Evolutionary conservation across 2,888 invertebrate species (phyloP), one percentile per base, ranked within the genome.

Genomic region (Lochmaea crataegi): DNA sequence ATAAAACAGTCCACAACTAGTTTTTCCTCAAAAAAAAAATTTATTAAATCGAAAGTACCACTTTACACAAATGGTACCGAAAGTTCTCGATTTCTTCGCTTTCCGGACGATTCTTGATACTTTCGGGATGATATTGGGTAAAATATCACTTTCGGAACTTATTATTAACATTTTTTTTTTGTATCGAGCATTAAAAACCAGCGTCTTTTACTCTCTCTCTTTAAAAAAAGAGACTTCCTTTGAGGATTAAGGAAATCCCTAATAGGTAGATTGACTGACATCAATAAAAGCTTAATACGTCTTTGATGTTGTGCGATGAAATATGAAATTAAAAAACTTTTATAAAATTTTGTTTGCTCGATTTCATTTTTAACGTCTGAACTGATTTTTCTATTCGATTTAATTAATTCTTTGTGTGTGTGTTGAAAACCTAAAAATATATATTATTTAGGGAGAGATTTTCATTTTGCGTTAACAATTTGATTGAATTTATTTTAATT

Each of bases 221-320:
- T 16, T 53, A 53, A 53, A n/a, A n/a, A n/a, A 53, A 53, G 53
- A 53, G 53, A 53, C n/a, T 53, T 53, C 53, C 53, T 53, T 53
- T 53, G 53, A 16, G 53, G 53, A 53, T 53, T 53, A 53, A 16
- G 10, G 18, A 18, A 53, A 53, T 53, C 53, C 53, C 16, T 53
- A 53, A 53, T 53, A 53, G 53, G 53, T 53, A 10, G 53, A 53
- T 53, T 53, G 53, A 53, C 53, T 53, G 53, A 53, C 53, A 53
- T 53, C 53, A 53, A 53, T 53, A 53, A 53, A 53, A 53, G 53
- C 53, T 53, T 53, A 53, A 53, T 53, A 53, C 18, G 53, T 53
- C 53, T 53, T 53, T 53, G 53, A 53, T 53, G 16, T 18, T 18
- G 18, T 53, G 53, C 53, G 53, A 53, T 53, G 53, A 18, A 53